Evolutionary conservation across 2,888 invertebrate species (phyloP).

Genomic region (Microdon myrmicae): DNA sequence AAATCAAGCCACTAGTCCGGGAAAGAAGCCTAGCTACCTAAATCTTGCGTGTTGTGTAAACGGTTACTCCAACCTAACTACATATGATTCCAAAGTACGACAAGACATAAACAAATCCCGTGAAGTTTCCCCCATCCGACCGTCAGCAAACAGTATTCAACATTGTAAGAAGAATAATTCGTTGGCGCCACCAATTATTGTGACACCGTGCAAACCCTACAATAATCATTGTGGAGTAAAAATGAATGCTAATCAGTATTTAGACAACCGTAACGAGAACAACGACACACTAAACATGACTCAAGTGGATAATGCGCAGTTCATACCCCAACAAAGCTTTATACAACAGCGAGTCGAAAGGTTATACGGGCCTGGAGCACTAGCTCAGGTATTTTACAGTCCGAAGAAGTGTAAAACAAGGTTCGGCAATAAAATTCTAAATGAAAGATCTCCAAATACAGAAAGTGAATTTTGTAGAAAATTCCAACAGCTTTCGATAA

Average conservation of each 20-base stretch:
- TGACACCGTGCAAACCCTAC: constrained; percentile 7
- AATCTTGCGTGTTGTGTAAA: constrained; percentile 90
- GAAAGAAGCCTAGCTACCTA: constrained; percentile 86
- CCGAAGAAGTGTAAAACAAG: constrained; percentile 64
- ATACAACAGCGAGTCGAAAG: constrained; percentile 90
- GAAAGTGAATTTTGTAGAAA: constrained; percentile 65
- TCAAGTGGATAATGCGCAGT: constrained; percentile 58
- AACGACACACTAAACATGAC: constrained; percentile 25
- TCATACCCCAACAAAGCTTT: constrained; percentile 73
- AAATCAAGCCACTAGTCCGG: constrained; percentile 55
- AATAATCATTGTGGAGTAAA: constrained; percentile 15
- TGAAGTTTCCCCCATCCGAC: constrained; percentile 77
- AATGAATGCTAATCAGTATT: constrained; percentile 48
- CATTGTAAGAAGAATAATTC: constrained; percentile 69
- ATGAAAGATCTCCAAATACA: constrained; percentile 47
- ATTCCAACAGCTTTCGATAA: constrained; percentile 62
- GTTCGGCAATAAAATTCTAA: constrained; percentile 16
- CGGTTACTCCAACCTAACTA: constrained; percentile 87
- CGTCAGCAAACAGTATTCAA: constrained; percentile 68
- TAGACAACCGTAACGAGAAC: constrained; percentile 51
- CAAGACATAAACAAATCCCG: constrained; percentile 79
- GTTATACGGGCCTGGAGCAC: constrained; percentile 86
- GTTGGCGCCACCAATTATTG: constrained; percentile 68
- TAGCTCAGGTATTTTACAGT: constrained; percentile 86
- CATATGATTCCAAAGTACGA: constrained; percentile 83